Evolutionary conservation across 1,140 invertebrate genomes (phyloP).

Genomic region (Musca domestica): DNA sequence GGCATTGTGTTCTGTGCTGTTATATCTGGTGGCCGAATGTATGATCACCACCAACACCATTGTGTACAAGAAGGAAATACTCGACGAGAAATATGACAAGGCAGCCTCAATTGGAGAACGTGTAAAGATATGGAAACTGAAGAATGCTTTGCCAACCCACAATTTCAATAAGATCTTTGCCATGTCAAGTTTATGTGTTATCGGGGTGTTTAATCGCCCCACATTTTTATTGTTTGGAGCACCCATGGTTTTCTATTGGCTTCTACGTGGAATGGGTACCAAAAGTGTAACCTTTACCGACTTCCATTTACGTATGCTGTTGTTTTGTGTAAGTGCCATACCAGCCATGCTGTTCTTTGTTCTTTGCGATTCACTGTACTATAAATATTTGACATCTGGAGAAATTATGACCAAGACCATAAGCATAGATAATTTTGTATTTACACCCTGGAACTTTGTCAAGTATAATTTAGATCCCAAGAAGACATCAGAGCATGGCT

Average conservation of each 20-base stretch:
- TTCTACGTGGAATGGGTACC: constrained; percentile 74
- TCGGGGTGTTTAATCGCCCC: constrained; percentile 91
- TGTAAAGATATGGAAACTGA: constrained; percentile 71
- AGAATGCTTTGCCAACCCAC: constrained; percentile 67
- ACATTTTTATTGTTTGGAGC: constrained; percentile 88
- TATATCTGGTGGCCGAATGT: constrained; percentile 73
- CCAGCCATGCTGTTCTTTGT: constrained; percentile 68
- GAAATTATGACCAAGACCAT: constrained; percentile 71
- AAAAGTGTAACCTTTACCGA: constrained; percentile 67
- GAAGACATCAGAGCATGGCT: constrained; percentile 80
- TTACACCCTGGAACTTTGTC: constrained; percentile 90
- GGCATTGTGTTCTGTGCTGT: constrained; percentile 71
- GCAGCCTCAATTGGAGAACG: constrained; percentile 67
- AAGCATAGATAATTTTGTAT: constrained; percentile 72
- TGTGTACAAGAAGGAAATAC: constrained; percentile 69
- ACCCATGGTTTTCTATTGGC: constrained; percentile 83
- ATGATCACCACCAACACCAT: constrained; percentile 74
- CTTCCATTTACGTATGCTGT: constrained; percentile 70
- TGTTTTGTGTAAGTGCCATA: constrained; percentile 64
- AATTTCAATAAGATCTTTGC: constrained; percentile 67
- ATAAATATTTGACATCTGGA: constrained; percentile 70
- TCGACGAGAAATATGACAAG: constrained; percentile 69
- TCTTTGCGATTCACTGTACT: constrained; percentile 78
- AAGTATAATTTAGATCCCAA: constrained; percentile 74
- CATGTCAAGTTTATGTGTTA: constrained; percentile 68